Evolutionary conservation across 2,113 vertebrate genomes (phyloP).

Genomic region (Nibea coibor): DNA sequence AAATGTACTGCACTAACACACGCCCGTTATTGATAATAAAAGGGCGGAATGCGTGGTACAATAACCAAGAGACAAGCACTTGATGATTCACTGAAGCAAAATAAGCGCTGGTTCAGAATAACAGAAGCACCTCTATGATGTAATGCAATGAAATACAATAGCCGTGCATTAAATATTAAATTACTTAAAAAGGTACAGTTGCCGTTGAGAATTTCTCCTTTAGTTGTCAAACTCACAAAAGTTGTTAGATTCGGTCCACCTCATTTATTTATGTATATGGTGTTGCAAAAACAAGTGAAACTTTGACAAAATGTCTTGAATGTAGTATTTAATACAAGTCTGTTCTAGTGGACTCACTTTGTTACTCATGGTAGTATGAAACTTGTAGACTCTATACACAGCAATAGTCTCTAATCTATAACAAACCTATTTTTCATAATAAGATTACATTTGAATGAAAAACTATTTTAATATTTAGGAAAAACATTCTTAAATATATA

Average conservation of each 20-base stretch:
- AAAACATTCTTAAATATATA: background rate
- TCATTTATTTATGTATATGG: background rate
- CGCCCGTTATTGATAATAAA: conserved; percentile 4
- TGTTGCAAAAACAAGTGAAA: background rate
- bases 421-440: background rate
- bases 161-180: conserved; percentile 1
- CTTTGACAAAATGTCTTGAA: background rate
- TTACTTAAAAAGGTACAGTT: background rate
- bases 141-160: conserved; percentile 36
- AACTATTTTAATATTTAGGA: background rate
- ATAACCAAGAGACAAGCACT: background rate
- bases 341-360: background rate
- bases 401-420: background rate
- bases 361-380: background rate
- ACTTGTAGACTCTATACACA: background rate
- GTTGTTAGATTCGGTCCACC: background rate
- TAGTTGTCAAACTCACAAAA: background rate
- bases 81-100: conserved; percentile 8
- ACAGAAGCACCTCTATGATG: conserved; percentile 22
- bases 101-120: background rate
- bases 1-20: conserved; percentile 12
- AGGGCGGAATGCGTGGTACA: conserved; percentile 7
- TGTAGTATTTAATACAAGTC: too few species aligned
- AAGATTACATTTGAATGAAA: background rate
- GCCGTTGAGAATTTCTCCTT: conserved; percentile 4